Conservation (phyloP, 1,140 invertebrate species). For the Macrotrachela quadricornifera region DNA sequence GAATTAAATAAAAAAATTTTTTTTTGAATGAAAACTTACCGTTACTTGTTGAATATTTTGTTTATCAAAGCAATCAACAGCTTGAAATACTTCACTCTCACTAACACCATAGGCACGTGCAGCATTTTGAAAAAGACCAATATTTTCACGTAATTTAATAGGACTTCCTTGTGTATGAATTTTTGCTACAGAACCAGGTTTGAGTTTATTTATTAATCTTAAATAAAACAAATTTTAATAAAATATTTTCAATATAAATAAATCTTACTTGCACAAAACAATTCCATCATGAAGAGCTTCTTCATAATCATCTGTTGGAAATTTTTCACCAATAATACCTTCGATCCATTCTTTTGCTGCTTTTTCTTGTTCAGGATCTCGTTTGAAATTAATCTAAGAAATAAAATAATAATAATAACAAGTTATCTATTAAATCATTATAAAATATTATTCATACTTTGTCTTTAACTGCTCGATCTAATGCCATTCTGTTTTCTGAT, state of each 20-base stretch:
- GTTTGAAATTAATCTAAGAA: too few relatives aligned
- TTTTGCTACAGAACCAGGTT: constrained; percentile 54
- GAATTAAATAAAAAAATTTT: too few relatives aligned
- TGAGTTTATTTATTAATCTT: constrained; percentile 58
- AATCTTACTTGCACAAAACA: constrained; percentile 52
- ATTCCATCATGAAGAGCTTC: constrained; percentile 73
- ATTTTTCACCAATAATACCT: constrained; percentile 53
- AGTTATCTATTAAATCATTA: too few relatives aligned
- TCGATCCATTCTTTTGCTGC: constrained; percentile 61
- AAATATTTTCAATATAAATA: too few relatives aligned
- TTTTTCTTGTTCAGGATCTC: constrained; percentile 48
- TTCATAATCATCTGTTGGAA: constrained; percentile 37
- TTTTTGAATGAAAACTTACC: not conserved
- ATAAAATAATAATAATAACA: too few relatives aligned
- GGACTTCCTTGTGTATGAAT: constrained; percentile 66
- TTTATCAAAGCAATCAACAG: constrained; percentile 70
- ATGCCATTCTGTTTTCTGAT: too few relatives aligned
- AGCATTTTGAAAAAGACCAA: constrained; percentile 46
- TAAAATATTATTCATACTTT: too few relatives aligned
- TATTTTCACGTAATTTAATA: constrained; percentile 89
- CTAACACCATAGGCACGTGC: constrained; percentile 48
- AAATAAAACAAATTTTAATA: too few relatives aligned
- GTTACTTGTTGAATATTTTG: constrained; percentile 74
- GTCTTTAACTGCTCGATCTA: too few relatives aligned
- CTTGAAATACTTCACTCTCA: constrained; percentile 73